These are phyloP conservation scores for Dallia pectoralis DNA, from an alignment of 2,797 vertebrate species.

Conservation along the genomic window DNA sequence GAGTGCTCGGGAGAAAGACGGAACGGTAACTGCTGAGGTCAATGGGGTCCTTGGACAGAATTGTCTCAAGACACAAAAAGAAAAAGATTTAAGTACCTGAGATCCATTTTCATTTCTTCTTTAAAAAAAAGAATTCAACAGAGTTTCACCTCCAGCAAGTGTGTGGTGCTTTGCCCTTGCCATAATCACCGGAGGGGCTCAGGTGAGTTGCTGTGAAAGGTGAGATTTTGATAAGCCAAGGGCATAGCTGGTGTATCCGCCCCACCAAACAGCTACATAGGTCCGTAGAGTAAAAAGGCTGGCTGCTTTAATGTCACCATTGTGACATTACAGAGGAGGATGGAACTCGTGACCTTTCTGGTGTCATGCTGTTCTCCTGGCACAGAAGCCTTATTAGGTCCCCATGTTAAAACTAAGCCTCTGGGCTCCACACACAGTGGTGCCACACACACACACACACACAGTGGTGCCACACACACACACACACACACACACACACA, in stretches of 20 bases:
- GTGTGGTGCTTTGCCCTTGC: not conserved
- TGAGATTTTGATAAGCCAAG: conserved; percentile 11
- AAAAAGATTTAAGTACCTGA: not conserved
- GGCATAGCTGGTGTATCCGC: not conserved
- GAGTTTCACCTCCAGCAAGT: not conserved
- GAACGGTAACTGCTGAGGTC: conserved; percentile 58
- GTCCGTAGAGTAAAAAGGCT: conserved; percentile 51
- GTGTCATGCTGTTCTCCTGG: conserved; percentile 53
- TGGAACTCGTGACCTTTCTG: conserved; percentile 63
- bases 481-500: too few species aligned
- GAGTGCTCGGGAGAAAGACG: conserved; percentile 27
- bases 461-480: too few species aligned
- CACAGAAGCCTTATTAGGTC: conserved; percentile 62
- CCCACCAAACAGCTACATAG: not conserved
- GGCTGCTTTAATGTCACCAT: conserved; percentile 56
- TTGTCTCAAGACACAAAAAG: conserved; percentile 43
- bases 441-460: too few species aligned
- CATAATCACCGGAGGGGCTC: not conserved
- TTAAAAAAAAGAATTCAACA: not conserved
- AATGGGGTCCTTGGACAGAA: conserved; percentile 68
- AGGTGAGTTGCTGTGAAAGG: conserved; percentile 25
- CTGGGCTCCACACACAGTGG: not conserved
- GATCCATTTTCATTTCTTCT: conserved; percentile 32
- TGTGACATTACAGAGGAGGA: conserved; percentile 55
- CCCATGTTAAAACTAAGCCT: conserved; percentile 1